phyloP scores from a whole-genome alignment of 2,888 invertebrate genomes.

The Tetheella fluctuosa region DNA sequence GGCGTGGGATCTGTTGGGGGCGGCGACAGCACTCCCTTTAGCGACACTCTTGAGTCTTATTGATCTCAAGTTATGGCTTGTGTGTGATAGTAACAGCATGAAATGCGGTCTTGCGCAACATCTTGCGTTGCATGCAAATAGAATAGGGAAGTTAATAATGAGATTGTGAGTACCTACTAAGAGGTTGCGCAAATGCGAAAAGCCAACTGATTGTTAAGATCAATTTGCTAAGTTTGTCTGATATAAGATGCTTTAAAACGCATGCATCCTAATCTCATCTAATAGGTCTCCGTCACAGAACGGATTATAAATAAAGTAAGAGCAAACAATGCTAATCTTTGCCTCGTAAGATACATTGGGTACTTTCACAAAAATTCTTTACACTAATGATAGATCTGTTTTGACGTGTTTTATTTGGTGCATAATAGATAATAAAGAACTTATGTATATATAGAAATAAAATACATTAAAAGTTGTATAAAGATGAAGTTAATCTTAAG shows the following conservation, averaged over 20 bases:
- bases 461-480: not conserved
- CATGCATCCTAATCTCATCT: not conserved
- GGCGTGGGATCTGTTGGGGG: constrained; percentile 49
- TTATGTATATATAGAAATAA: not conserved
- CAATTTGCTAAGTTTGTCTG: not conserved
- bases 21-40: constrained; percentile 42
- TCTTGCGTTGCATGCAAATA: constrained; percentile 27
- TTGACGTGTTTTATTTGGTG: not conserved
- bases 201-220: constrained; percentile 15
- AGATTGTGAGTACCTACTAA: constrained; percentile 25
- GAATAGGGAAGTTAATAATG: constrained; percentile 40
- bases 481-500: too few species aligned
- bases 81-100: constrained; percentile 23
- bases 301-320: not conserved
- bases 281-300: not conserved
- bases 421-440: too few species aligned
- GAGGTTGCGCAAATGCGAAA: constrained; percentile 38
- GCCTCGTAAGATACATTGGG: too few species aligned
- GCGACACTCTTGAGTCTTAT: constrained; percentile 26
- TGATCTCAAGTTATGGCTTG: constrained; percentile 29
- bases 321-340: too few species aligned
- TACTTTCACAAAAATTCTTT: not conserved
- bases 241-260: not conserved
- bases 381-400: not conserved
- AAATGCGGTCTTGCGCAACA: constrained; percentile 32